Evolutionary conservation across 2,888 invertebrate species (phyloP).

Genomic region (Lochmaea capreae): DNA sequence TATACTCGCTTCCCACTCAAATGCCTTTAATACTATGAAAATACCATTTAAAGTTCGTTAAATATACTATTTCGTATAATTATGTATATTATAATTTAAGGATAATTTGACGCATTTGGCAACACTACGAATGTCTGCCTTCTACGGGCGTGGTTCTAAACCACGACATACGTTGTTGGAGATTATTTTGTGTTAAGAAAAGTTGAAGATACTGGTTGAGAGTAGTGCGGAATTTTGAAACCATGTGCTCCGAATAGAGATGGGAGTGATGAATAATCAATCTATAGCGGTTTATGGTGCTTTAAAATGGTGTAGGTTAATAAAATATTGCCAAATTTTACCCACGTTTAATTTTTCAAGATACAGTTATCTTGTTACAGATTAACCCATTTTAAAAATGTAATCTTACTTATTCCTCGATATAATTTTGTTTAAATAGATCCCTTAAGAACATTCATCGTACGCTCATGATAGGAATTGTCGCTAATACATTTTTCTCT

Average conservation of each 20-base stretch:
- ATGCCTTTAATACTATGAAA: background rate
- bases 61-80: background rate
- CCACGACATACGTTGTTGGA: conserved; percentile 15
- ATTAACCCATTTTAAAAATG: too few species aligned
- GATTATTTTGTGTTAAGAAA: conserved; percentile 8
- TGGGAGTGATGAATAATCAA: background rate
- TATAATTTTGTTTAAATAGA: too few species aligned
- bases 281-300: background rate
- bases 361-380: too few species aligned
- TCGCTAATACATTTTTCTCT: too few species aligned
- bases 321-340: too few species aligned
- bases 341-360: too few species aligned
- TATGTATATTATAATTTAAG: background rate
- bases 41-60: background rate
- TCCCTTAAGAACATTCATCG: too few species aligned
- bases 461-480: too few species aligned
- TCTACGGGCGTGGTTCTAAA: conserved; percentile 16
- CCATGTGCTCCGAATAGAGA: conserved; percentile 10
- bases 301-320: background rate
- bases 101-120: conserved; percentile 2
- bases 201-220: conserved; percentile 12
- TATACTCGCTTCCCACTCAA: too few species aligned
- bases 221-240: conserved; percentile 18
- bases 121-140: conserved; percentile 4
- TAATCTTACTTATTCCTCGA: too few species aligned